Conservation (phyloP, 2,888 invertebrate species). For the Drosophila suboccidentalis region DNA sequence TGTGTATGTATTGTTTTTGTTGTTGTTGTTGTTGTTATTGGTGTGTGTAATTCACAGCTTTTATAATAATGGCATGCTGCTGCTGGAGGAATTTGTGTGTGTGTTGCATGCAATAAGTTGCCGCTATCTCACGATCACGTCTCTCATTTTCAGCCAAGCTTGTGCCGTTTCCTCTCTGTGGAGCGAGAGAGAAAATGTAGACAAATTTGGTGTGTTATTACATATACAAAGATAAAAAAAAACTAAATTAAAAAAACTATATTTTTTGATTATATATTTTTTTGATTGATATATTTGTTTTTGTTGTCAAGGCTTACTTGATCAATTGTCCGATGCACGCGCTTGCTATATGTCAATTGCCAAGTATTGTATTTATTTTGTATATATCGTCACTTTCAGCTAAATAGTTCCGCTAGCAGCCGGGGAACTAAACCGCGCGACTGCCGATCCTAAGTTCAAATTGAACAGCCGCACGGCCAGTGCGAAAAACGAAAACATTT, state of each 20-base stretch:
- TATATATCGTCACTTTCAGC: conserved; percentile 21
- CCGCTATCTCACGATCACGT: conserved; percentile 27
- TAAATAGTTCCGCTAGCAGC: conserved; percentile 67
- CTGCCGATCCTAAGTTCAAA: conserved; percentile 55
- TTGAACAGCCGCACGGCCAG: conserved; percentile 38
- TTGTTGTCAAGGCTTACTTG: conserved; percentile 38
- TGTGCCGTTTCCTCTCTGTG: conserved; percentile 31
- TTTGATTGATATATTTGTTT: background rate
- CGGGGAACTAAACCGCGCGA: conserved; percentile 66
- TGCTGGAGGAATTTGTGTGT: conserved; percentile 31
- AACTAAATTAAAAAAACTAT: conserved; percentile 1
- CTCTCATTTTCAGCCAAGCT: conserved; percentile 41
- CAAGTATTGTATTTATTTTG: conserved; percentile 9
- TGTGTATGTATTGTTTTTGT: conserved; percentile 6
- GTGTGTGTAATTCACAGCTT: conserved; percentile 17
- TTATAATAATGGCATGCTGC: conserved; percentile 58
- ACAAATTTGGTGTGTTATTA: conserved; percentile 20
- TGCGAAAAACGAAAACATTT: conserved; percentile 68
- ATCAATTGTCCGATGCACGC: conserved; percentile 28
- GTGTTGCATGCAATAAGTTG: conserved; percentile 37
- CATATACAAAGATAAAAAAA: conserved; percentile 5
- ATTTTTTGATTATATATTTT: background rate
- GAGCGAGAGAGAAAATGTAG: conserved; percentile 5
- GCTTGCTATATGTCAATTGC: conserved; percentile 27
- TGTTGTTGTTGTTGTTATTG: background rate